Evolutionary conservation across 2,113 vertebrate genomes (phyloP).

Genomic region (Alethe castanea): DNA sequence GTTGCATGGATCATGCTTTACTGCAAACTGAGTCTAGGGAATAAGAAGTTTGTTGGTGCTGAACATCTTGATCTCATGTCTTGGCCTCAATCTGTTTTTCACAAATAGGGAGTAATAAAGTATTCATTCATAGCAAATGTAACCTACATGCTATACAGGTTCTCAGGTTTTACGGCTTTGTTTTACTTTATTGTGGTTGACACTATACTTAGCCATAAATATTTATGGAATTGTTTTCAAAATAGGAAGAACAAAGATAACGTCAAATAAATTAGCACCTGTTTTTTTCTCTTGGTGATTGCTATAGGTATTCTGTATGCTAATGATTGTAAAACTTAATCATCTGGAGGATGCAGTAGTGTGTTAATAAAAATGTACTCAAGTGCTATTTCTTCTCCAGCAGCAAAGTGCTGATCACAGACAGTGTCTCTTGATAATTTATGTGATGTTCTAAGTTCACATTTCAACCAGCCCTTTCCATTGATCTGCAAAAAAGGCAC

Average conservation of each 20-base stretch:
- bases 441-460: background rate
- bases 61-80: background rate
- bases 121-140: background rate
- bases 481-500: background rate
- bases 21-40: background rate
- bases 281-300: background rate
- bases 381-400: background rate
- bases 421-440: background rate
- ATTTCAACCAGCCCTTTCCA: background rate
- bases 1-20: background rate
- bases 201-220: constrained; percentile 5
- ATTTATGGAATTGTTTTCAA: constrained; percentile 35
- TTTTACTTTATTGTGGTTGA: constrained; percentile 18
- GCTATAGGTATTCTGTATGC: background rate
- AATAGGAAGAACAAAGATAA: constrained; percentile 17
- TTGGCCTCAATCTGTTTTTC: background rate
- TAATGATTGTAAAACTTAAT: constrained; percentile 20
- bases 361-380: background rate
- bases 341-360: background rate
- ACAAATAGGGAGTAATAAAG: background rate
- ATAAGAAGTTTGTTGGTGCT: background rate
- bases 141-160: background rate
- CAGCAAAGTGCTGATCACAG: background rate
- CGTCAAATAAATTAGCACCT: background rate
- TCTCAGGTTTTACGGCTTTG: background rate